These are phyloP conservation scores for Eriosoma lanigerum DNA, from an alignment of 1,140 invertebrate genomes.

Conservation along the genomic window DNA sequence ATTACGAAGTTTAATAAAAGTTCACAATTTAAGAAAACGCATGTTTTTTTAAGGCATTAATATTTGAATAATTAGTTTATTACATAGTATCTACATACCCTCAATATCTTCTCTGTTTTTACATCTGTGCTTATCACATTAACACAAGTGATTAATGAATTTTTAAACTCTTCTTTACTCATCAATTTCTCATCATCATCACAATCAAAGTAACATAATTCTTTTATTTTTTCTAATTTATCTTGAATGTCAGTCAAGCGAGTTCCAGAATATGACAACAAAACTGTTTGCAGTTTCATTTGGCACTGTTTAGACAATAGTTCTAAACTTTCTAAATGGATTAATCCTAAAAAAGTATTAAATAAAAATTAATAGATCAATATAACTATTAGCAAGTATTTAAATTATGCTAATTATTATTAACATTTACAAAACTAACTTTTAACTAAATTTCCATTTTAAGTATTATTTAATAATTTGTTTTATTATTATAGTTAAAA, in stretches of 20 bases:
- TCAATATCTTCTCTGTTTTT: conserved; percentile 61
- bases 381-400: too few species aligned
- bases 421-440: too few species aligned
- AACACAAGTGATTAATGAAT: conserved; percentile 62
- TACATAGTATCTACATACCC: conserved; percentile 57
- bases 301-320: conserved; percentile 83
- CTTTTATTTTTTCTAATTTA: conserved; percentile 75
- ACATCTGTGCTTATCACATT: conserved; percentile 61
- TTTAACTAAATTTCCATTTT: too few species aligned
- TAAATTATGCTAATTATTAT: too few species aligned
- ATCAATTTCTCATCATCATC: conserved; percentile 65
- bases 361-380: too few species aligned
- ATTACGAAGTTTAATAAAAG: too few species aligned
- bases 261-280: conserved; percentile 62
- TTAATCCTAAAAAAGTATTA: conserved; percentile 64
- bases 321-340: conserved; percentile 86
- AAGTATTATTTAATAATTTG: too few species aligned
- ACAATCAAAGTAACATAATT: conserved; percentile 73
- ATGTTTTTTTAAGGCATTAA: neutral
- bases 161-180: conserved; percentile 62
- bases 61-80: neutral
- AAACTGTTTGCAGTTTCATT: conserved; percentile 69
- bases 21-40: too few species aligned
- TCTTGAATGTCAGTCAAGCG: conserved; percentile 71
- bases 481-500: too few species aligned